Evolutionary conservation across 2,113 vertebrate species (phyloP), one percentile per base, ranked within the genome.

Genomic region (Lasiurus cinereus): DNA sequence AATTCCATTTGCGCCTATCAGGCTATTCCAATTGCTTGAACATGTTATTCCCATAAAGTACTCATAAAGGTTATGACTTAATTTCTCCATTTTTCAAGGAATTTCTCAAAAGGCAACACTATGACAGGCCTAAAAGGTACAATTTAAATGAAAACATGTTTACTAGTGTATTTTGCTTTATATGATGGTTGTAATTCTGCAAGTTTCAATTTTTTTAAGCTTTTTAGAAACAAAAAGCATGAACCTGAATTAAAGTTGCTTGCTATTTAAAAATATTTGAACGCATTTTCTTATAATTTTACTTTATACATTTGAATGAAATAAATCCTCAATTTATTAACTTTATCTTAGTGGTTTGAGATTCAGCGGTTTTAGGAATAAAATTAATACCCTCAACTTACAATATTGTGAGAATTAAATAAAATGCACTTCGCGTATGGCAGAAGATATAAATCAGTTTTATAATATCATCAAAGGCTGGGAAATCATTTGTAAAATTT

Each of bases 401-500:
- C 14, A 83, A 72, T 66, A 80, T 3, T 70, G 12, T 48, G 56
- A 80, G n/a, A 94, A 64, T 54, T 80, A 94, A 92, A 86, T 56
- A 85, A 84, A 64, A 10, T 72, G 2, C 27, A 80, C 83, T 83
- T 5, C 70, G 27, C 27, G 73, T 15, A 52, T 27, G 10, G 29
- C 4, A 83, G 43, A 73, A 80, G 8, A 85, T 31, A 56, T 29
- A 84, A 77, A 24, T 83, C 18, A 74, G n/a, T 79, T 93, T 66
- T 95, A 90, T 64, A 91, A 88, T 78, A 33, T 83, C 62, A 73
- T 69, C 22, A 88, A 9, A 84, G 67, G 27, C 31, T 90, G 5
- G 31, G 24, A 33, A 85, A 88, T 80, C 43, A 95, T 64, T 93
- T 91, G 46, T 74, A 74, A 96, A 94, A 91, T 90, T 80, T 56